Percentiles rank a stretch among this genome's conserved stretches.
phyloP scores from a whole-genome alignment of 30 jellyfish, hydroid and myxozoan genomes.

The Pseudorhiza aurosa region DNA sequence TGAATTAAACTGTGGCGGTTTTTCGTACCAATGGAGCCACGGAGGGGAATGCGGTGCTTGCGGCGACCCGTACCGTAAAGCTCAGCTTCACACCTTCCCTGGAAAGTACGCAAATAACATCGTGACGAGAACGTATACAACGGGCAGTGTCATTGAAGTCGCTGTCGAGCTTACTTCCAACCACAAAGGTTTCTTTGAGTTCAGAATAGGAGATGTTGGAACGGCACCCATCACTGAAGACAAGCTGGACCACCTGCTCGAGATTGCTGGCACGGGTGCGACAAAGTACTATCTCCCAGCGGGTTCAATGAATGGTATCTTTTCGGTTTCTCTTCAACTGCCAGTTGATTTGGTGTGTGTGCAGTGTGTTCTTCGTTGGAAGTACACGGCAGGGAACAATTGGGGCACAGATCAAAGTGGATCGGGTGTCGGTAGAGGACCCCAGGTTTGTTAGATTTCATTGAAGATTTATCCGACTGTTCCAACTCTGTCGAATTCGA shows the following conservation, averaged over 20 bases:
- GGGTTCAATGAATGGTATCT: constrained; percentile 27
- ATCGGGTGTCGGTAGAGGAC: constrained; percentile 51
- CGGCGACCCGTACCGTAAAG: constrained; percentile 59
- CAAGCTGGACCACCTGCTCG: constrained; percentile 15
- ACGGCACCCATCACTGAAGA: constrained; percentile 35
- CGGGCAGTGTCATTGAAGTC: constrained; percentile 47
- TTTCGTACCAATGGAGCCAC: constrained; percentile 24
- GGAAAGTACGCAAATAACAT: constrained; percentile 52
- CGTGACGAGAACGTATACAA: constrained; percentile 33
- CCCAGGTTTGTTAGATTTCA: too few species aligned
- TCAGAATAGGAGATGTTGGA: constrained; percentile 35
- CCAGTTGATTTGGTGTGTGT: constrained; percentile 25
- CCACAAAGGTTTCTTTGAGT: constrained; percentile 53
- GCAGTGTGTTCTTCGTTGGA: constrained; percentile 61
- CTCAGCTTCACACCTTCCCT: constrained; percentile 20
- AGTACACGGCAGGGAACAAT: constrained; percentile 57
- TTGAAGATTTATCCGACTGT: too few species aligned
- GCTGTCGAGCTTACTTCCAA: constrained; percentile 49
- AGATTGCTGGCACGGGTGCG: constrained; percentile 14
- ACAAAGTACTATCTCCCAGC: constrained; percentile 15
- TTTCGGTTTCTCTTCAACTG: constrained; percentile 17
- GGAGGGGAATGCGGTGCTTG: constrained; percentile 72
- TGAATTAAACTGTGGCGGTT: constrained; percentile 73
- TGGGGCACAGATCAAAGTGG: constrained; percentile 57
- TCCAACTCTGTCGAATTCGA: too few species aligned